Percentiles rank a stretch among this genome's conserved stretches.
phyloP scores from a whole-genome alignment of 2,797 vertebrate genomes.

The Poecilia picta region DNA sequence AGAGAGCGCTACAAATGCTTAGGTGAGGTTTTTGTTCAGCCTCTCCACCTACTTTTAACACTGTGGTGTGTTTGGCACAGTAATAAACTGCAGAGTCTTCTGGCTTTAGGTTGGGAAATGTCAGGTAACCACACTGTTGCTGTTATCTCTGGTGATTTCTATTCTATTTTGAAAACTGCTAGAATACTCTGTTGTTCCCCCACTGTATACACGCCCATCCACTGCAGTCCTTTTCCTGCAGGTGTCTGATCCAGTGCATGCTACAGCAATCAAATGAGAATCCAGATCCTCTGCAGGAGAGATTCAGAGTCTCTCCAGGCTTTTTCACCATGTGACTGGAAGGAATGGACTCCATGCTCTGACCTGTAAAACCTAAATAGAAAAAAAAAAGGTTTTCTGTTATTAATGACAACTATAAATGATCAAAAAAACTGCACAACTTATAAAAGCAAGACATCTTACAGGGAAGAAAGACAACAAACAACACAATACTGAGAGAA shows the following conservation, averaged over 20 bases:
- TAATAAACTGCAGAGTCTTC: constrained; percentile 20
- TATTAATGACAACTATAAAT: not conserved
- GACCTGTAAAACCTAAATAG: constrained; percentile 30
- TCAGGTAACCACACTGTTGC: constrained; percentile 14
- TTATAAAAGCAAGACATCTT: constrained; percentile 1
- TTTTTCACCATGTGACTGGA: constrained; percentile 34
- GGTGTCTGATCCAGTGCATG: constrained; percentile 47
- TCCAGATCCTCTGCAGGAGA: constrained; percentile 61
- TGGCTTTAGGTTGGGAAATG: not conserved
- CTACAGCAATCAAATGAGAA: constrained; percentile 24
- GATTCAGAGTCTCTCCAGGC: constrained; percentile 49
- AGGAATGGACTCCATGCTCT: constrained; percentile 37
- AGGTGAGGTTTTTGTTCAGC: constrained; percentile 3
- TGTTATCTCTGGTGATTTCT: constrained; percentile 19
- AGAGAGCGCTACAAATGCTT: no score
- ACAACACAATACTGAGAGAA: constrained; percentile 20
- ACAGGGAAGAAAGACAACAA: constrained; percentile 33
- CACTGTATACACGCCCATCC: constrained; percentile 3
- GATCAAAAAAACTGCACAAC: not conserved
- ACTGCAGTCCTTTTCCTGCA: constrained; percentile 26
- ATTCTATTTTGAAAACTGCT: constrained; percentile 1
- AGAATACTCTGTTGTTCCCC: not conserved
- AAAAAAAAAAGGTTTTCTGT: not conserved
- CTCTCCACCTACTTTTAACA: not conserved
- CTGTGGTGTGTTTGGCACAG: not conserved